Conservation (phyloP, 2,888 invertebrate species). For the Matsumyia berberina region DNA sequence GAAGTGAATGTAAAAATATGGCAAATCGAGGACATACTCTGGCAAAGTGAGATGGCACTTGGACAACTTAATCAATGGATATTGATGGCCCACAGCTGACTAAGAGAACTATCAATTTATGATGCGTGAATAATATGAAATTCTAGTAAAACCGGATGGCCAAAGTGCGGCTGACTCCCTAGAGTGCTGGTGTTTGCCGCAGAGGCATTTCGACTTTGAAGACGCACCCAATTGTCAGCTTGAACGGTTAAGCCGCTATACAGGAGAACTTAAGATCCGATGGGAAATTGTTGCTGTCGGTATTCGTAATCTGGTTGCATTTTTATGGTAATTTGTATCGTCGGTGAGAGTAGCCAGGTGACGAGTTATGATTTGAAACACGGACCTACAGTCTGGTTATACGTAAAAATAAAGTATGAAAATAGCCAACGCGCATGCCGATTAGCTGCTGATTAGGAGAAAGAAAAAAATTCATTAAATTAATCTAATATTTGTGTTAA, state of each 20-base stretch:
- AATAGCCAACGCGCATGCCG: too few relatives aligned
- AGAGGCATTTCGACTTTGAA: constrained; percentile 27
- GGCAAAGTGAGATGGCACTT: constrained; percentile 44
- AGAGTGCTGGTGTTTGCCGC: neutral
- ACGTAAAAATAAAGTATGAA: neutral
- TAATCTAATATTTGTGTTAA: too few relatives aligned
- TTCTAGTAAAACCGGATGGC: constrained; percentile 42
- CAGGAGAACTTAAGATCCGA: constrained; percentile 29
- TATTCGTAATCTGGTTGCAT: constrained; percentile 6
- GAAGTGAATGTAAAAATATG: constrained; percentile 66
- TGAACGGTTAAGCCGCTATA: constrained; percentile 32
- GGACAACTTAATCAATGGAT: constrained; percentile 64
- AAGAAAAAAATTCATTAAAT: too few relatives aligned
- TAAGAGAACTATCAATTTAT: constrained; percentile 61
- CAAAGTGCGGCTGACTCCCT: constrained; percentile 14
- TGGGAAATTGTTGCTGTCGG: constrained; percentile 18
- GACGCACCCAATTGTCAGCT: constrained; percentile 61
- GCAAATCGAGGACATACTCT: constrained; percentile 65
- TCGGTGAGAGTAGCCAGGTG: neutral
- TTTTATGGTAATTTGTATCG: constrained; percentile 13
- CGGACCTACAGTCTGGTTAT: constrained; percentile 15
- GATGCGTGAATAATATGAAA: constrained; percentile 50
- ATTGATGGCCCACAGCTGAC: constrained; percentile 49
- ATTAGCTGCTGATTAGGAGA: too few relatives aligned
- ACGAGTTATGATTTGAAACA: neutral